Evolutionary conservation across 2,113 vertebrate species (phyloP).

Genomic region (Ciconia boyciana): DNA sequence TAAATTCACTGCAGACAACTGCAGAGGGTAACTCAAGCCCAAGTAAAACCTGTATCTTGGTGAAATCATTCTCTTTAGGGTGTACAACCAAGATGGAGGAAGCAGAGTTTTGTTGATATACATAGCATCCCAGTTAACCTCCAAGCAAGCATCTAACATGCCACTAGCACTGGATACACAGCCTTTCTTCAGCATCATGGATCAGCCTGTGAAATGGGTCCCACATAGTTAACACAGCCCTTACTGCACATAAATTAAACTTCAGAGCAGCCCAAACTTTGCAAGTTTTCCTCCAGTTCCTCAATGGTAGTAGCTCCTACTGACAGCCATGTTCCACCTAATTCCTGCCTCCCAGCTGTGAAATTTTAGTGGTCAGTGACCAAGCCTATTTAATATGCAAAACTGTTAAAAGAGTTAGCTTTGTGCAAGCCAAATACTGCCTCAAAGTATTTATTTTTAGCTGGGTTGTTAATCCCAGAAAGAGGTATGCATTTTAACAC

Average conservation of each 20-base stretch:
- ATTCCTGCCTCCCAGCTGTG: neutral
- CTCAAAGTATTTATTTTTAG: neutral
- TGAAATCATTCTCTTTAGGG: neutral
- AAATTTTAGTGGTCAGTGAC: neutral
- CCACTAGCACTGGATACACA: neutral
- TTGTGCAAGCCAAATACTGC: neutral
- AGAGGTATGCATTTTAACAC: neutral
- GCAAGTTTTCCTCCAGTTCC: neutral
- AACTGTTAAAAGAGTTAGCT: neutral
- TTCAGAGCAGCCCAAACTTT: neutral
- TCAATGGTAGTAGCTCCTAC: neutral
- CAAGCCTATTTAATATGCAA: neutral
- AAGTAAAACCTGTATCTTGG: neutral
- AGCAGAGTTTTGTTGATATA: neutral
- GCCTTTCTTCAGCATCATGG: neutral
- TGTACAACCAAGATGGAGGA: neutral
- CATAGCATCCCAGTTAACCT: neutral
- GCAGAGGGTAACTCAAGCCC: neutral
- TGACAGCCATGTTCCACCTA: neutral
- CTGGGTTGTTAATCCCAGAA: neutral
- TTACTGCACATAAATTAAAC: rapidly evolving
- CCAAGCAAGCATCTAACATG: neutral
- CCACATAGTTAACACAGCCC: rapidly evolving
- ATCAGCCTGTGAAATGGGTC: neutral
- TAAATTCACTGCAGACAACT: neutral